phyloP scores from a whole-genome alignment of 2,888 invertebrate species.

The Epistrophe eligans region DNA sequence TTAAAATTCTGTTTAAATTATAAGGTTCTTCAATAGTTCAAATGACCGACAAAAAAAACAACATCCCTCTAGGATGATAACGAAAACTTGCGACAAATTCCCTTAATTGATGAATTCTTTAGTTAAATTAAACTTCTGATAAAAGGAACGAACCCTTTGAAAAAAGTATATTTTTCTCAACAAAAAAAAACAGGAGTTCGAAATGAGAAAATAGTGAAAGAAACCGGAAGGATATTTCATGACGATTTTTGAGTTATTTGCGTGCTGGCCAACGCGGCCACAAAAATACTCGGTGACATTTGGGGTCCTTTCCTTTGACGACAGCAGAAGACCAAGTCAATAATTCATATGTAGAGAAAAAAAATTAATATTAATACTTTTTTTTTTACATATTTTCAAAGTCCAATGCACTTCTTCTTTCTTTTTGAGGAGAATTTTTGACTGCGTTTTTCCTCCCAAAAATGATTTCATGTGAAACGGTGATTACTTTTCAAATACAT shows the following conservation, averaged over 20 bases:
- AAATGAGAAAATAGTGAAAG: neutral
- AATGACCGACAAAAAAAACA: no score
- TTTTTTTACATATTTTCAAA: slow-evolving; percentile 23
- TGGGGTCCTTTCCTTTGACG: slow-evolving; percentile 12
- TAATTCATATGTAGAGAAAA: slow-evolving; percentile 41
- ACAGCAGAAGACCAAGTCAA: slow-evolving; percentile 42
- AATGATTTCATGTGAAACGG: slow-evolving; percentile 84
- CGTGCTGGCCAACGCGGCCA: neutral
- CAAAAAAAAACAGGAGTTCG: no score
- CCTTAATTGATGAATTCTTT: no score
- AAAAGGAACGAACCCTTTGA: no score
- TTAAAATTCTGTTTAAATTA: no score
- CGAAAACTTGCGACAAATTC: no score
- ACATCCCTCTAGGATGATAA: no score
- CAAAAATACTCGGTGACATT: slow-evolving; percentile 45
- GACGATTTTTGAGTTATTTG: slow-evolving; percentile 60
- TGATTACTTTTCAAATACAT: slow-evolving; percentile 79
- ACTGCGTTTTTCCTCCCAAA: slow-evolving; percentile 38
- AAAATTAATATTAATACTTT: slow-evolving; percentile 2
- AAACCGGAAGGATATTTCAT: slow-evolving; percentile 60
- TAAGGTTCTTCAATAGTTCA: no score
- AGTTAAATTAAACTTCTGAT: no score
- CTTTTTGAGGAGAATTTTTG: slow-evolving; percentile 2
- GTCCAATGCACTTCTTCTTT: slow-evolving; percentile 52
- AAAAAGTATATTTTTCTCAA: no score